These are phyloP conservation scores for Blastobasis lacticolella DNA, from an alignment of 2,888 invertebrate genomes.

Conservation along the genomic window DNA sequence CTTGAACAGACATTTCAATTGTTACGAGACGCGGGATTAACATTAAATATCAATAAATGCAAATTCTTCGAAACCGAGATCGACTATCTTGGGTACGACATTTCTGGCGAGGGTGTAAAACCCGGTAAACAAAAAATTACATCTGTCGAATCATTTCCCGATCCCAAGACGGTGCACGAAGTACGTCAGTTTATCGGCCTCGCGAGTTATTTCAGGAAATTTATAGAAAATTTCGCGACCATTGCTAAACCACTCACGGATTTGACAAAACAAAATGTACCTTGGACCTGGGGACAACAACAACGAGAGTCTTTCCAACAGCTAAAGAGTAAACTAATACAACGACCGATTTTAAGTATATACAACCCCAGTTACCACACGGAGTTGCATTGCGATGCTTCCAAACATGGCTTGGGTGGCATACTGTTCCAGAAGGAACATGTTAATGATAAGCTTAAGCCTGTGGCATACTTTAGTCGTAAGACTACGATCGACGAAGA, in stretches of 20 bases:
- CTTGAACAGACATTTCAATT: constrained; percentile 3
- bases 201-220: constrained; percentile 21
- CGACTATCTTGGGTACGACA: constrained; percentile 21
- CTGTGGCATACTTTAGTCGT: constrained; percentile 25
- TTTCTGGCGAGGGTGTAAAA: constrained; percentile 16
- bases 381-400: constrained; percentile 6
- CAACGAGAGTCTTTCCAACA: constrained; percentile 4
- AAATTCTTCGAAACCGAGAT: constrained; percentile 16
- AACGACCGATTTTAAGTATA: constrained; percentile 4
- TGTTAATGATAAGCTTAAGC: not conserved
- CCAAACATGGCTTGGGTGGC: constrained; percentile 7
- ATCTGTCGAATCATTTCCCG: constrained; percentile 20
- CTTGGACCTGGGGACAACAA: constrained; percentile 4
- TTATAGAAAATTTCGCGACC: constrained; percentile 12
- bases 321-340: not conserved
- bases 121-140: constrained; percentile 19
- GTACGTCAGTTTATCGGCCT: constrained; percentile 22
- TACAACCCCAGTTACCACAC: constrained; percentile 3
- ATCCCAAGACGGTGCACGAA: constrained; percentile 19
- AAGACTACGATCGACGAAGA: constrained; percentile 26
- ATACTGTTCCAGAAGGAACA: constrained; percentile 2
- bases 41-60: constrained; percentile 15
- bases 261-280: constrained; percentile 2
- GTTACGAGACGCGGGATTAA: constrained; percentile 1
- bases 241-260: constrained; percentile 6